Base-by-base conservation (phyloP, 2,113 vertebrate genomes). In the Rostratula benghalensis region DNA sequence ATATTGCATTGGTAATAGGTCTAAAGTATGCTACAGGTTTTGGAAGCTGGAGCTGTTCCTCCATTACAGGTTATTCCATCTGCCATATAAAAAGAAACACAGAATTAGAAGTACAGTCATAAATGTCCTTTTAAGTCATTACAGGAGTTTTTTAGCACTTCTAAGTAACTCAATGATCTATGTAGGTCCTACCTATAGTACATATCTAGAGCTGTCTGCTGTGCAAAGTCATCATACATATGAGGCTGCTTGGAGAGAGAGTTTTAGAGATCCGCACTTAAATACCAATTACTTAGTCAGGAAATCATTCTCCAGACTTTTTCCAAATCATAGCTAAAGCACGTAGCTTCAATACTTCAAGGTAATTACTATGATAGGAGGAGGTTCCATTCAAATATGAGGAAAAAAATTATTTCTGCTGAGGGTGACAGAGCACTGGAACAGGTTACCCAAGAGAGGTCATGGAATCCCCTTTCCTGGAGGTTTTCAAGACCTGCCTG, bases 11-110 rank as follows among this genome's bases (percentile, higher is more conserved):
- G 2, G 24, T 19, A 63, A 3, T 11, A 48, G 4, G 6, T 81
- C 96, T 97, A 98, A 87, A 98, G 97, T 88, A 98, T 96, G 85
- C 89, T 96, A 90, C 98, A 98, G 64, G 97, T 98, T 11, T 97
- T 97, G 54, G 98, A 98, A 85, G 95, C 85, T 88, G 98, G 93
- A 59, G 96, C 85, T 18, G 94, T 96, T 96, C 95, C 98, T 27
- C 98, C 98, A 0, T 97, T 98, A 91, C 98, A 98, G 7, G 96
- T 90, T 78, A 98, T 95, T 45, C 85, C 96, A 81, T 94, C 96
- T 57, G 37, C 94, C 96, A 76, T 41, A 59, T 54, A 57, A 91
- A 95, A 96, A 95, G 74, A 95, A 43, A 79, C 24, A 83, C 9
- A 13, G 31, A 78, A 65, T 96, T 93, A 96, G 83, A 89, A 2